Evolutionary conservation across 2,113 vertebrate species (phyloP).

Genomic region (Dasyornis broadbenti): DNA sequence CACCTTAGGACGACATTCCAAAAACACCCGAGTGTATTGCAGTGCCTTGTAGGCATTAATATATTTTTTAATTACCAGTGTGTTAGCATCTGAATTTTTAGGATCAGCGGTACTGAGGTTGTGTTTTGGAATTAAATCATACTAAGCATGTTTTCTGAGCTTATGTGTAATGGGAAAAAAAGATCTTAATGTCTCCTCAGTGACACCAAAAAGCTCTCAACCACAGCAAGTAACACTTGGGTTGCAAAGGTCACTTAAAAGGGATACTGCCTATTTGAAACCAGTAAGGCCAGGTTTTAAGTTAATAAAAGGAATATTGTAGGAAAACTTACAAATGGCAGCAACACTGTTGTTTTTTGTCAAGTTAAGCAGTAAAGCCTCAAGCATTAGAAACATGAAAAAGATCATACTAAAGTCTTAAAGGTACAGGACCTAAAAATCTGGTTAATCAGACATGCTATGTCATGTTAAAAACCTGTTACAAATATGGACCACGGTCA

Average conservation of each 20-base stretch:
- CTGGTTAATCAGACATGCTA: constrained; percentile 69
- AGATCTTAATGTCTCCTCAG: constrained; percentile 45
- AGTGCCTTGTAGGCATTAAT: background rate
- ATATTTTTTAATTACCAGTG: background rate
- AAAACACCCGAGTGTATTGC: background rate
- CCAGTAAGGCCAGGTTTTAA: constrained; percentile 76
- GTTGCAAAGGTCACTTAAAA: constrained; percentile 82
- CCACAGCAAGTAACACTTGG: constrained; percentile 80
- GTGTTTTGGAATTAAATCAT: constrained; percentile 59
- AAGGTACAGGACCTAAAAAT: constrained; percentile 75
- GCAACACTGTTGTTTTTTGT: constrained; percentile 67
- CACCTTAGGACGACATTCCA: background rate
- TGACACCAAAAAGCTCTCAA: constrained; percentile 57
- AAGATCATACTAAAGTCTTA: constrained; percentile 74
- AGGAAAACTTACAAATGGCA: constrained; percentile 81
- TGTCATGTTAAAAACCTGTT: constrained; percentile 80
- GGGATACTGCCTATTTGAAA: constrained; percentile 76
- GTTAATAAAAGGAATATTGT: constrained; percentile 73
- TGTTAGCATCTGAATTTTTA: background rate
- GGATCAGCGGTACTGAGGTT: background rate
- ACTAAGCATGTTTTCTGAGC: constrained; percentile 15
- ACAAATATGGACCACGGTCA: constrained; percentile 77
- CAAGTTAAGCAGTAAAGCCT: constrained; percentile 74
- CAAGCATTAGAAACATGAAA: constrained; percentile 77
- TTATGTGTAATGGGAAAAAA: constrained; percentile 41